A percentile compares a stretch with the other conserved stretches of the same genome.
Conservation (phyloP, 2,888 invertebrate genomes). For the Drosophila sordidapex region DNA sequence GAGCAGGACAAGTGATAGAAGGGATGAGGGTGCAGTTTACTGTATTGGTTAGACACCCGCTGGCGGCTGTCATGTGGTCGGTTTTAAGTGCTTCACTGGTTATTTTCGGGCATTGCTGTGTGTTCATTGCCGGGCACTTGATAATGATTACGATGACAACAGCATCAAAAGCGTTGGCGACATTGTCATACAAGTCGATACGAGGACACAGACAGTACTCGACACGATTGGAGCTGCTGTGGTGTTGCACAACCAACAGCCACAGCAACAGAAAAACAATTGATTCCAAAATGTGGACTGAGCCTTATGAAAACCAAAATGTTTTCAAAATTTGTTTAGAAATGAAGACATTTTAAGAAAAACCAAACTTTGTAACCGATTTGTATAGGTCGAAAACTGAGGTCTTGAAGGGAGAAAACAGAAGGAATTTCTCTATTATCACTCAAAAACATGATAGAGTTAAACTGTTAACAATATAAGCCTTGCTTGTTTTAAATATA, state of each 20-base stretch:
- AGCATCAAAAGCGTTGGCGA: conserved; percentile 38
- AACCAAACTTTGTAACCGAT: neutral
- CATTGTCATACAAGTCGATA: conserved; percentile 40
- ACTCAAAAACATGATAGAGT: neutral
- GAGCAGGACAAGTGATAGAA: neutral
- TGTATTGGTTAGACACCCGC: conserved; percentile 30
- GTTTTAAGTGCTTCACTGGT: conserved; percentile 77
- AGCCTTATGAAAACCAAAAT: neutral
- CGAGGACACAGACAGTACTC: conserved; percentile 33
- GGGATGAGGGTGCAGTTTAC: neutral
- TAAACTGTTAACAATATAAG: neutral
- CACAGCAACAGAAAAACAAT: conserved; percentile 21
- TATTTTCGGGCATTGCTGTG: conserved; percentile 65
- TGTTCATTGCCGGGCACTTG: conserved; percentile 68
- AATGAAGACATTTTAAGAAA: neutral
- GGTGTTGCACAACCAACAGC: conserved; percentile 21
- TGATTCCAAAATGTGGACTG: conserved; percentile 16
- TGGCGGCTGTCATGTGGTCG: conserved; percentile 72
- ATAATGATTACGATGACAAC: conserved; percentile 76
- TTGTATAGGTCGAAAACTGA: neutral
- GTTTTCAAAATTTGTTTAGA: neutral
- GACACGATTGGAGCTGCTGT: conserved; percentile 27
- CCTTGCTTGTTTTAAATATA: neutral
- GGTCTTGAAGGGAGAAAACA: neutral
- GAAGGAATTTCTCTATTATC: neutral